These are phyloP conservation scores for Nothocercus julius DNA, from an alignment of 2,113 vertebrate genomes.

Conservation along the genomic window DNA sequence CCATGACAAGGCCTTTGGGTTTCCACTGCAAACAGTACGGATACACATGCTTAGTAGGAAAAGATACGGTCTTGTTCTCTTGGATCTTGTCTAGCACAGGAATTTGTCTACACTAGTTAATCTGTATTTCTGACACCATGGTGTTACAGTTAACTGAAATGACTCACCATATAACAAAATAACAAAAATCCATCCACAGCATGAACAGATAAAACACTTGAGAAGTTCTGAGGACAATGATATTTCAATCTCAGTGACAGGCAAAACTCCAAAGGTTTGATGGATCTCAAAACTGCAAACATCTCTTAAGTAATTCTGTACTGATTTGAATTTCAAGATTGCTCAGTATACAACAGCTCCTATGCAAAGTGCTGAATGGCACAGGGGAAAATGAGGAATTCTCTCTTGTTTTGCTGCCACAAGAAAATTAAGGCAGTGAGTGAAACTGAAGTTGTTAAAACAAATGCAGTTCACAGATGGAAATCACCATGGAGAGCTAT, in stretches of 20 bases:
- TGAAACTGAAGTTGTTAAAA: neutral
- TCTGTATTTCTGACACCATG: neutral
- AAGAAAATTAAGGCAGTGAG: neutral
- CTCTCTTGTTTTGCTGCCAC: neutral
- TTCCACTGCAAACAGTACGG: slow-evolving; percentile 75
- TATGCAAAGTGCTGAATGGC: neutral
- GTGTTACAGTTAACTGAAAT: neutral
- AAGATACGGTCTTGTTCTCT: neutral
- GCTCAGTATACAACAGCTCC: neutral
- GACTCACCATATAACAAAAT: neutral
- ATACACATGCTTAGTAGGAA: neutral
- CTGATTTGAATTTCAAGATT: neutral
- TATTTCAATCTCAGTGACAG: neutral
- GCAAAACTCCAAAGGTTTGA: neutral
- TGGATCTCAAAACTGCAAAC: neutral
- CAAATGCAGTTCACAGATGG: neutral
- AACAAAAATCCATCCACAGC: neutral
- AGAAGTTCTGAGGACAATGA: neutral
- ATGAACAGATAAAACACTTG: neutral
- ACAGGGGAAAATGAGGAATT: neutral
- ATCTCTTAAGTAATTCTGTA: neutral
- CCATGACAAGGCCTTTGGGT: slow-evolving; percentile 89
- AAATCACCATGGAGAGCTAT: neutral
- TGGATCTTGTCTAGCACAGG: neutral
- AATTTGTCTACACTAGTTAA: neutral